These are phyloP conservation scores for Sarcophaga caerulescens DNA, from an alignment of 2,888 invertebrate genomes.

Conservation along the genomic window DNA sequence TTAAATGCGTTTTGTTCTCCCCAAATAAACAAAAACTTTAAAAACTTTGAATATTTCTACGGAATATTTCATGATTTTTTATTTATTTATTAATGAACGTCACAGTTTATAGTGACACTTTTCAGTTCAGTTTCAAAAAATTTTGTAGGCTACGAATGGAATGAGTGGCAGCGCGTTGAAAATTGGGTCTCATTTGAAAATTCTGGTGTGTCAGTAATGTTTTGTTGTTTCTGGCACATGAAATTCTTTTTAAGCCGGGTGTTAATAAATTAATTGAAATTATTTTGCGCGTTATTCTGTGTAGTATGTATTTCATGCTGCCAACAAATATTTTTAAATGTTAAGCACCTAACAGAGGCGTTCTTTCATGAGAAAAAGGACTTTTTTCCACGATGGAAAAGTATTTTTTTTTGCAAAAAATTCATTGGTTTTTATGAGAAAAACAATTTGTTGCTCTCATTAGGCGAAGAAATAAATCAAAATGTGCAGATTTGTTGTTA, in stretches of 20 bases:
- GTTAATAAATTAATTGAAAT: slow-evolving; percentile 24
- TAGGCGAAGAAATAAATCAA: too few relatives aligned
- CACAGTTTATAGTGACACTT: slow-evolving; percentile 54
- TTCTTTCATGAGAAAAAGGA: too few relatives aligned
- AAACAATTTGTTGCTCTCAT: too few relatives aligned
- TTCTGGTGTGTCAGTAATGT: slow-evolving; percentile 39
- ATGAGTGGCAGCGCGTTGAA: background rate
- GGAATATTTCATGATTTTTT: slow-evolving; percentile 36
- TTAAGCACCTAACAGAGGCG: too few relatives aligned
- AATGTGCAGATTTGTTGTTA: too few relatives aligned
- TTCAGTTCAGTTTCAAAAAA: slow-evolving; percentile 24
- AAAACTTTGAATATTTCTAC: background rate
- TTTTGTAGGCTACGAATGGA: slow-evolving; percentile 3
- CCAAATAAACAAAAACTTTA: background rate
- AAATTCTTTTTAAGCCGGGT: slow-evolving; percentile 31
- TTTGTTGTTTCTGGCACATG: slow-evolving; percentile 33
- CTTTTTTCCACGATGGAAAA: too few relatives aligned
- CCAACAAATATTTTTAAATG: too few relatives aligned
- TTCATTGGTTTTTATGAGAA: too few relatives aligned
- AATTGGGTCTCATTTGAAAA: background rate
- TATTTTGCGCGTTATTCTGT: background rate
- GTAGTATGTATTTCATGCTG: too few relatives aligned
- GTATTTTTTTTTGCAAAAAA: too few relatives aligned
- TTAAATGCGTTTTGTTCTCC: slow-evolving; percentile 51
- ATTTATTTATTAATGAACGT: slow-evolving; percentile 61